Percentiles rank a stretch among this genome's conserved stretches.
Evolutionary conservation across 2,797 vertebrate genomes (phyloP).

Genomic region (Notolepis coatsorum): DNA sequence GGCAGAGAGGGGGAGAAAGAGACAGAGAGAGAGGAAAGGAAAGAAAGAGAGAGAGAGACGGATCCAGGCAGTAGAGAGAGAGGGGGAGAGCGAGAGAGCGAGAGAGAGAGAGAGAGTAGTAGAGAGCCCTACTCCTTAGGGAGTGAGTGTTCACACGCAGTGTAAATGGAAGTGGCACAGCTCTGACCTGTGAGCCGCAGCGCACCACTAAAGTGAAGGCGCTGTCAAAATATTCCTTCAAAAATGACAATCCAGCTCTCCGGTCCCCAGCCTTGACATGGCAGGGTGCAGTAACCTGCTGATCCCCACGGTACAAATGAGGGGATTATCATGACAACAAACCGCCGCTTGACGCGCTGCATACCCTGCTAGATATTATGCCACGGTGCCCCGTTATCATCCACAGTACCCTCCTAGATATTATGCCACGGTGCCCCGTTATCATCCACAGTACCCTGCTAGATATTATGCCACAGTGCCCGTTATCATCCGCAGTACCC

Average conservation of each 20-base stretch:
- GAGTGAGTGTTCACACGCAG: conserved; percentile 80
- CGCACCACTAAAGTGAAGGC: conserved; percentile 75
- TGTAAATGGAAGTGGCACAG: conserved; percentile 83
- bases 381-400: conserved; percentile 62
- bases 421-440: no score
- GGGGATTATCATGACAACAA: conserved; percentile 83
- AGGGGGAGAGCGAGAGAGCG: conserved; percentile 17
- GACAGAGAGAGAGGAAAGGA: conserved; percentile 28
- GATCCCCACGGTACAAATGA: conserved; percentile 79
- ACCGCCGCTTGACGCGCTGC: conserved; percentile 68
- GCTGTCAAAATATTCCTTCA: conserved; percentile 86
- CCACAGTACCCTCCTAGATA: no score
- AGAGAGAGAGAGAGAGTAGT: conserved; percentile 31
- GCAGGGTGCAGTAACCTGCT: conserved; percentile 75
- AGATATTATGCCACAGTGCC: no score
- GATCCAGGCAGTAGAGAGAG: conserved; percentile 1
- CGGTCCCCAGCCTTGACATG: conserved; percentile 78
- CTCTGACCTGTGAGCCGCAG: conserved; percentile 82
- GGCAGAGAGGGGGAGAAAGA: conserved; percentile 1
- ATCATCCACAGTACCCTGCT: no score
- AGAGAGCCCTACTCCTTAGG: conserved; percentile 71
- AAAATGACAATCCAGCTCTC: conserved; percentile 85
- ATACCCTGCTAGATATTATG: conserved; percentile 73
- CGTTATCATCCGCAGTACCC: no score
- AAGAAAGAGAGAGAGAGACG: conserved; percentile 23